Percentiles rank a stretch among this genome's conserved stretches.
Evolutionary conservation across 2,888 invertebrate species (phyloP).

Genomic region (Macrostomum cliftonense): DNA sequence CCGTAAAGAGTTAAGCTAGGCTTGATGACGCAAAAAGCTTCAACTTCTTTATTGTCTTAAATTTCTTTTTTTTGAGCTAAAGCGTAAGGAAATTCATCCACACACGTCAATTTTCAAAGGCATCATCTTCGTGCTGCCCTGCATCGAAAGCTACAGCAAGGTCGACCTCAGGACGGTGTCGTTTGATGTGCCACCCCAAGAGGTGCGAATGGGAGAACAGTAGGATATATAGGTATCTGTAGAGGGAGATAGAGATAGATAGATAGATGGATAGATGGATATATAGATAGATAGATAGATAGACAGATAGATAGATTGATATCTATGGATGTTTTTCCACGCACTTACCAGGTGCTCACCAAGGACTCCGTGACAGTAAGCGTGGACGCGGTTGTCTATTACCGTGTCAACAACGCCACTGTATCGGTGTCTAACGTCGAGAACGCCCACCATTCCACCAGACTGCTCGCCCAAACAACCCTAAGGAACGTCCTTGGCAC

Average conservation of each 20-base stretch:
- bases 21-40: too few species aligned
- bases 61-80: too few species aligned
- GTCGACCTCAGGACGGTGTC: constrained; percentile 15
- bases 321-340: too few species aligned
- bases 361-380: constrained; percentile 30
- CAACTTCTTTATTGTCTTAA: too few species aligned
- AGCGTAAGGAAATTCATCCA: too few species aligned
- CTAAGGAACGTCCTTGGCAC: constrained; percentile 27
- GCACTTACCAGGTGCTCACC: constrained; percentile 20
- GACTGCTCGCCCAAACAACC: constrained; percentile 28
- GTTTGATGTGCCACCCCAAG: constrained; percentile 38
- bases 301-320: too few species aligned
- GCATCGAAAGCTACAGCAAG: constrained; percentile 17
- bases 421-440: constrained; percentile 30
- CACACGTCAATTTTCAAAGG: too few species aligned
- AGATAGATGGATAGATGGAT: too few species aligned
- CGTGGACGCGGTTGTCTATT: constrained; percentile 32
- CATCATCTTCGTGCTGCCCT: constrained; percentile 19
- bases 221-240: too few species aligned
- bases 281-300: too few species aligned
- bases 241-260: too few species aligned
- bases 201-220: constrained; percentile 48
- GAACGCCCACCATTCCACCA: constrained; percentile 25
- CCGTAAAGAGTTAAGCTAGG: too few species aligned
- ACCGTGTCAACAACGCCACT: constrained; percentile 27